Base-by-base conservation (phyloP, 2,113 vertebrate species). In the Pygathrix nemaeus region DNA sequence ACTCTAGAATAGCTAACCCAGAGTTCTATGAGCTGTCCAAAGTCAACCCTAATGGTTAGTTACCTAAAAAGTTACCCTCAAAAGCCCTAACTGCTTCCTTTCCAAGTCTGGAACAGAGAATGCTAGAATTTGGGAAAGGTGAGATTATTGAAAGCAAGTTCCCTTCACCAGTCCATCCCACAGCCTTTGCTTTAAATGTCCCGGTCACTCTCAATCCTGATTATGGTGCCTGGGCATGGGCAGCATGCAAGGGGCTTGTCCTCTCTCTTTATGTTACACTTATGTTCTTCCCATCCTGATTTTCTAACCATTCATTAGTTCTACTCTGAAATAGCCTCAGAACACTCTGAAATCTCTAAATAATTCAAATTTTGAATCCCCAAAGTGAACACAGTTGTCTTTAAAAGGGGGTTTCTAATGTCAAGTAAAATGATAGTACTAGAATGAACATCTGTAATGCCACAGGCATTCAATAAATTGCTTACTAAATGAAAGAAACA, bases 291-390 rank as follows among this genome's bases (percentile, higher is more conserved):
- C 76, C 87, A 52, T 89, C 70, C 48, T n/a, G 40, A 64, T 43
- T 84, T 89, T 75, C 50, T 13, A 59, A 76, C 2, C 8, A 88
- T 73, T 61, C 10, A 16, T 50, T 32, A 79, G 57, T 40, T 93
- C 45, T 48, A 10, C 59, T 90, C 86, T 88, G n/a, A 93, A n/a
- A 83, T 6, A 64, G 35, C 48, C 57, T 94, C 55, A 50, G 25
- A 91, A 79, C n/a, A 80, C 20, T 35, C 48, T 52, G 18, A 17
- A 90, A 43, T 61, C 43, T 32, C 68, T 92, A 93, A 83, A 48
- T 57, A 61, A 75, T 57, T 93, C 75, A 94, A n/a, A 95, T 35
- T 18, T 3, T n/a, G 66, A 88, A 68, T 48, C 48, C 50, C 43
- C 48, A 88, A 79, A 75, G 30, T 68, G 45, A 45, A 72, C 35